phyloP scores from a whole-genome alignment of 2,797 vertebrate genomes.

The Pelochelys cantorii region DNA sequence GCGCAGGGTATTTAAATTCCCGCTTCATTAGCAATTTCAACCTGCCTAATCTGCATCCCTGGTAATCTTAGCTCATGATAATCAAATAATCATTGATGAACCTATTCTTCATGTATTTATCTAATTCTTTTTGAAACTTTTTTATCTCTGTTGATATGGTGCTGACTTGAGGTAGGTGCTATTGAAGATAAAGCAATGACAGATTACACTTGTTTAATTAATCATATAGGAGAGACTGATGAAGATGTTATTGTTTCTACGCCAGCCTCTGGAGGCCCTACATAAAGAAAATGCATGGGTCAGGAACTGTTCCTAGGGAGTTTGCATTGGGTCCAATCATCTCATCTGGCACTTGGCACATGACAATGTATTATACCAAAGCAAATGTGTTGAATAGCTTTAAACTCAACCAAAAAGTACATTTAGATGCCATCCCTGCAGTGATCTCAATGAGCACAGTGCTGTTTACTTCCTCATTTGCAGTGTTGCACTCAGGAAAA shows the following conservation, averaged over 20 bases:
- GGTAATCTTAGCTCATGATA: neutral
- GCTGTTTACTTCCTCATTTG: neutral
- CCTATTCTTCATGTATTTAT: neutral
- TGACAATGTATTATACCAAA: neutral
- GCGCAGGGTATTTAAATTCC: too few relatives aligned
- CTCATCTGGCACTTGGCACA: neutral
- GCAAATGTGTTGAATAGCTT: neutral
- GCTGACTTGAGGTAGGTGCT: neutral
- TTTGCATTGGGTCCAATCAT: neutral
- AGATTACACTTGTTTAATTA: neutral
- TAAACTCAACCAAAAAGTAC: neutral
- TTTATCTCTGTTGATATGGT: neutral
- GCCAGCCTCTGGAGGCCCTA: neutral
- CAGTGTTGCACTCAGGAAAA: neutral
- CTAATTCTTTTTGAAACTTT: neutral
- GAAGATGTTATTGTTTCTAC: neutral
- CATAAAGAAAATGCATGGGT: neutral
- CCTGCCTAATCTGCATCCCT: neutral
- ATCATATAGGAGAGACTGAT: neutral
- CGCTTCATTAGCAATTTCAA: too few relatives aligned
- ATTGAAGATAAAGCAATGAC: neutral
- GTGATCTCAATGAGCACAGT: neutral
- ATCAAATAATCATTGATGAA: neutral
- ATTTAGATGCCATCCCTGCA: neutral
- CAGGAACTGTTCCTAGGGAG: neutral